A percentile compares a stretch with the other conserved stretches of the same genome.
These are phyloP conservation scores for Melanophora roralis DNA, from an alignment of 2,888 invertebrate species.

Conservation along the genomic window DNA sequence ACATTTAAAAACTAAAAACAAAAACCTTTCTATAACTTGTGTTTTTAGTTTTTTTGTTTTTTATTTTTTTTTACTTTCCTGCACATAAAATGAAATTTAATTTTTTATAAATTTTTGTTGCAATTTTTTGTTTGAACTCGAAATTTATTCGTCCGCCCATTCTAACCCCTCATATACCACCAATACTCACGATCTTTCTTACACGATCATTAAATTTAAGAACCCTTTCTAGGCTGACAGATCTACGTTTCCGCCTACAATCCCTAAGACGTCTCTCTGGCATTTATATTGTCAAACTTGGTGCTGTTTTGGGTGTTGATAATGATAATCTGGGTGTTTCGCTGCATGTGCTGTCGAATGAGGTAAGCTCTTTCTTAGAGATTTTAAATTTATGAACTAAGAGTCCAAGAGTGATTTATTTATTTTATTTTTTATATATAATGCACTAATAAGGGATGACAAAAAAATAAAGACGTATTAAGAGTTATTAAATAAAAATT, in stretches of 20 bases:
- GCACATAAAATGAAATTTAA: conserved; percentile 30
- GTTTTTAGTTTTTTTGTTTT: conserved; percentile 30
- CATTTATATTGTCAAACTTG: conserved; percentile 89
- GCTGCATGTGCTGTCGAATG: conserved; percentile 79
- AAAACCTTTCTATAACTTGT: too few species aligned
- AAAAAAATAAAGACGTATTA: background rate
- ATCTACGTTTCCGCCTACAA: conserved; percentile 87
- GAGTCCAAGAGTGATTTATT: background rate
- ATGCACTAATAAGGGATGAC: conserved; percentile 13
- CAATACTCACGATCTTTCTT: conserved; percentile 40
- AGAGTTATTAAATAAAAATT: background rate
- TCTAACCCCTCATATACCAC: conserved; percentile 72
- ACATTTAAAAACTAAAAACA: background rate
- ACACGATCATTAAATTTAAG: conserved; percentile 70
- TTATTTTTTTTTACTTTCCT: conserved; percentile 2
- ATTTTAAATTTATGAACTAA: too few species aligned
- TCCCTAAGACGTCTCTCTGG: conserved; percentile 89
- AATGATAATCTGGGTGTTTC: conserved; percentile 80
- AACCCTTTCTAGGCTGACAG: conserved; percentile 82
- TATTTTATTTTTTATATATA: background rate
- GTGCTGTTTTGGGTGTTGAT: conserved; percentile 85
- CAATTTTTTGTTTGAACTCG: conserved; percentile 71
- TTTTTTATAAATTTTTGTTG: conserved; percentile 66
- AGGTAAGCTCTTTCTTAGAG: conserved; percentile 78
- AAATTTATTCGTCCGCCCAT: conserved; percentile 77